phyloP scores from a whole-genome alignment of 2,888 invertebrate genomes.

The Mycogona germanica region DNA sequence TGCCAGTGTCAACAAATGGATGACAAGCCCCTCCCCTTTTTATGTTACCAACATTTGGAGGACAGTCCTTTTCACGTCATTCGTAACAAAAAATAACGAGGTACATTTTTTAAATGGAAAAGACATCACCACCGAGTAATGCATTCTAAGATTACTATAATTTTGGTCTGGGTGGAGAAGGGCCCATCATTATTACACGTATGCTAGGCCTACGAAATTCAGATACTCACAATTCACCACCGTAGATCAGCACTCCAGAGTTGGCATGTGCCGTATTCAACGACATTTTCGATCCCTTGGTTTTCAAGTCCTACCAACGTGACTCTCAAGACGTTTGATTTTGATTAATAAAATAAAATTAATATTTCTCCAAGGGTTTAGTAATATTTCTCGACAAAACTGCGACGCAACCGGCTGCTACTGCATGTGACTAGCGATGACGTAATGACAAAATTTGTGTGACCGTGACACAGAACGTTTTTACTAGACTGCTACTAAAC shows the following conservation, averaged over 20 bases:
- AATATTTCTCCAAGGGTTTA: background rate
- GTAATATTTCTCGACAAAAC: background rate
- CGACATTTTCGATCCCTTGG: constrained; percentile 61
- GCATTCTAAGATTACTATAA: too few species aligned
- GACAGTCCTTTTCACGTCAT: background rate
- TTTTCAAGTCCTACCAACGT: too few species aligned
- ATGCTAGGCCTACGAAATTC: too few species aligned
- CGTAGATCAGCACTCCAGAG: constrained; percentile 86
- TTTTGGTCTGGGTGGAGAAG: too few species aligned
- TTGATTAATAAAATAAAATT: too few species aligned
- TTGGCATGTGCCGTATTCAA: constrained; percentile 91
- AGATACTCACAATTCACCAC: constrained; percentile 80
- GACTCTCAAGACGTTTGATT: too few species aligned
- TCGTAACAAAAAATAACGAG: background rate
- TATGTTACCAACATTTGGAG: background rate
- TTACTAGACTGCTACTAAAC: background rate
- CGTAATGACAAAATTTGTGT: background rate
- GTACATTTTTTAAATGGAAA: too few species aligned
- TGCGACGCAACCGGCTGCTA: background rate
- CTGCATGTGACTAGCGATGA: background rate
- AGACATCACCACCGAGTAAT: too few species aligned
- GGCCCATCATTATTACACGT: too few species aligned
- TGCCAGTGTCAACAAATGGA: too few species aligned
- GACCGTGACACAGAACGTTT: background rate
- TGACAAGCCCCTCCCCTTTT: background rate